Base-by-base conservation (phyloP, 1,140 invertebrate genomes). In the Cephus cinctus region DNA sequence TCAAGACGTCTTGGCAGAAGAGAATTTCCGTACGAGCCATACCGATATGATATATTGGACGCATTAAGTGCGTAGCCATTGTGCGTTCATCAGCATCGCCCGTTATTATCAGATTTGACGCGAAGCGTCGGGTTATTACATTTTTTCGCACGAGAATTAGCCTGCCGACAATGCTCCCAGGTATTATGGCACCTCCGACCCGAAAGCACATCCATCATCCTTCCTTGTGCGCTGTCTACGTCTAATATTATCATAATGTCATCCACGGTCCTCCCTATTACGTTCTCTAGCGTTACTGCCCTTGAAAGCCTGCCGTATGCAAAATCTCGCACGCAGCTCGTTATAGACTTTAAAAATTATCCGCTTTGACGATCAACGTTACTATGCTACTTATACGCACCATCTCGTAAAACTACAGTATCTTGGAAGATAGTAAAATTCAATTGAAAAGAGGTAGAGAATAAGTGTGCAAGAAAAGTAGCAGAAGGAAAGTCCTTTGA, bases 231-330 rank as follows among this genome's bases (percentile, higher is more conserved):
- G 30, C 42, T 30, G 25, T 41, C 47, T 36, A 32, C 49, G 52
- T 63, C 52, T 62, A 63, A 63, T 64, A 61, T 63, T 63, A 61
- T 61, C 52, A 59, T 61, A 63, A 58, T 54, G 53, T 55, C 56
- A 51, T 52, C 34, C 50, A 30, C 39, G 40, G 54, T 50, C 42
- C n/a, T 48, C 12, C 16, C 31, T 34, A n/a, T n/a, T n/a, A n/a
- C n/a, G n/a, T n/a, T n/a, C n/a, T n/a, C n/a, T n/a, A n/a, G n/a
- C n/a, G n/a, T n/a, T n/a, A n/a, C n/a, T n/a, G n/a, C n/a, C n/a
- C n/a, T n/a, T n/a, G n/a, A n/a, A n/a, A n/a, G n/a, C n/a, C n/a
- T n/a, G n/a, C n/a, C n/a, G n/a, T n/a, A n/a, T n/a, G n/a, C n/a
- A n/a, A n/a, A n/a, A n/a, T n/a, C n/a, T n/a, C n/a, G n/a, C n/a